Evolutionary conservation across 2,888 invertebrate genomes (phyloP), one percentile per base, ranked within the genome.

Genomic region (Rhimphoctona megacephalus): DNA sequence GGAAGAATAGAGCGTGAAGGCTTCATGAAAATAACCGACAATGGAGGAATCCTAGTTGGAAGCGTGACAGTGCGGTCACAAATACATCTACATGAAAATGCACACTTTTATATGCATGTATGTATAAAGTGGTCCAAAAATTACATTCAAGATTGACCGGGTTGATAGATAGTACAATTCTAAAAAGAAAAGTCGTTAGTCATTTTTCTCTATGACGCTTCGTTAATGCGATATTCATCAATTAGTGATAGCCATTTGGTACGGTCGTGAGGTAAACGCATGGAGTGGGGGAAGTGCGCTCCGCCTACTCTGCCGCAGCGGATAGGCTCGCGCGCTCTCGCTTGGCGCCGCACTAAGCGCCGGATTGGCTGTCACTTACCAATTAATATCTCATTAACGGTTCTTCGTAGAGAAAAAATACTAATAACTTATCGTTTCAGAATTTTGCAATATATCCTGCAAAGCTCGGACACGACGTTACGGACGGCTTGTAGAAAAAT

Each of bases 11-110:
- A 81, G 74, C 80, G 82, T 72, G 77, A 81, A 85, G 85, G 85
- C 85, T 88, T 86, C 86, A 89, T 82, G 87, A 90, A 91, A 89
- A 89, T 89, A 88, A 88, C 89, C 89, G 89, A 92, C 92, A 91
- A 92, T 92, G 88, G 90, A 88, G 88, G 89, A 87, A 88, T 89
- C 89, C 81, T 72, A 77, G 85, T 78, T 81, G 72, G 87, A 87
- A 85, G 67, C 81, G 81, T 84, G 77, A 73, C 46, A 73, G 36
- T 43, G 69, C 57, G 69, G 78, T 61, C 73, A 46, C 52, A 54
- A 57, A 30, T 80, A 69, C 61, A 46, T 52, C 39, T 61, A n/a
- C 54, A 22, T 49, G 46, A 82, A 14, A 54, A 73, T 39, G 36
- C 25, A 7, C 25, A 30, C 17, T 30, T 30, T 61, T 30, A 17